These are phyloP conservation scores for Spongilla lacustris DNA, from an alignment of 37 sponge, comb jelly and placozoan genomes.

Conservation along the genomic window DNA sequence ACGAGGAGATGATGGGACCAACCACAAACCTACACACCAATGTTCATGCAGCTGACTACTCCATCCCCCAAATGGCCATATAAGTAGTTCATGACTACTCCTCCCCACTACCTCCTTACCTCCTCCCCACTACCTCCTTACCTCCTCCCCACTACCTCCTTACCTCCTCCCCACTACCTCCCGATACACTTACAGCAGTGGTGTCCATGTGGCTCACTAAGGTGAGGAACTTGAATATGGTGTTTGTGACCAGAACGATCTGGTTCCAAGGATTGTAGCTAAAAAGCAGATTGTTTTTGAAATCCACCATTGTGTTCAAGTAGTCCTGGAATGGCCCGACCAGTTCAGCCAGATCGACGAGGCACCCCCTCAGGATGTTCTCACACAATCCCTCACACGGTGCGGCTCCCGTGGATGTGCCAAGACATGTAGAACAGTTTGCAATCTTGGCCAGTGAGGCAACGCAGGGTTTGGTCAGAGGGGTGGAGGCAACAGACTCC, in stretches of 20 bases:
- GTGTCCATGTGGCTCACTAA: not conserved
- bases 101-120: no score
- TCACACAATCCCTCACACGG: not conserved
- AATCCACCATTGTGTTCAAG: not conserved
- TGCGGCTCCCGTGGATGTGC: not conserved
- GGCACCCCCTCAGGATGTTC: slow-evolving; percentile 21
- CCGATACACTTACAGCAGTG: not conserved
- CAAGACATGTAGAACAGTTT: slow-evolving; percentile 4
- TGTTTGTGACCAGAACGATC: not conserved
- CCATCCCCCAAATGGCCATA: no score
- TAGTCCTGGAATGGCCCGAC: not conserved
- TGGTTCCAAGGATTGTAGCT: slow-evolving; percentile 1
- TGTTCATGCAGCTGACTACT: no score
- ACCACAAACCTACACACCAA: no score
- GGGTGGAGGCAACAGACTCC: not conserved
- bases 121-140: no score
- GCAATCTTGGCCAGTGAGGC: not conserved
- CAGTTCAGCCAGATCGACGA: slow-evolving; percentile 21
- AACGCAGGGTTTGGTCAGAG: not conserved
- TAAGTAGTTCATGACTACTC: no score
- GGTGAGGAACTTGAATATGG: not conserved
- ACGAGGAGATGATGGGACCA: no score
- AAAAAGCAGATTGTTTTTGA: not conserved
- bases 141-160: no score
- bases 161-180: no score